Conservation (phyloP, 2,113 vertebrate species). For the Gopherus evgoodei region DNA sequence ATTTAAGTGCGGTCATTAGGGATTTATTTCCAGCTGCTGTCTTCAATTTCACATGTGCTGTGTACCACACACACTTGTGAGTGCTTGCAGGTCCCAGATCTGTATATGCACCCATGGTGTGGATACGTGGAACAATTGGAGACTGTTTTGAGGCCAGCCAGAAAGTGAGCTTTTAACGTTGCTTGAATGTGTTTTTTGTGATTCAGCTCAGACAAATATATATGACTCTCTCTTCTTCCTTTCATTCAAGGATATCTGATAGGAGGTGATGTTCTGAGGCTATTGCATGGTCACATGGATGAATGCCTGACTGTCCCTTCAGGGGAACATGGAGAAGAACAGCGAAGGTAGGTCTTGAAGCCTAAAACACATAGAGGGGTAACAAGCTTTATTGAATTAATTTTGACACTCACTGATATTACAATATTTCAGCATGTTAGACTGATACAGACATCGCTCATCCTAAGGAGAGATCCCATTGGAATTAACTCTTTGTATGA, state of each 20-base stretch:
- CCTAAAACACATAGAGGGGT: background rate
- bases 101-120: accelerated
- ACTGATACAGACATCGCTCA: background rate
- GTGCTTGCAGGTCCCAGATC: background rate
- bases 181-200: background rate
- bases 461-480: background rate
- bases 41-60: background rate
- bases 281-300: slow-evolving; percentile 97
- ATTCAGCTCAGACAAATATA: background rate
- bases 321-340: slow-evolving; percentile 93
- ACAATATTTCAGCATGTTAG: background rate
- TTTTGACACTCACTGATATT: background rate
- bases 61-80: background rate
- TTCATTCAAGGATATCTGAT: slow-evolving; percentile 90
- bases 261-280: slow-evolving; percentile 93
- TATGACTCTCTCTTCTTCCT: background rate
- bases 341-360: slow-evolving; percentile 85
- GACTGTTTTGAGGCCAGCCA: background rate
- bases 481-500: background rate
- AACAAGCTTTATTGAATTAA: background rate
- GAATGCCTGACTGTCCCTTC: slow-evolving; percentile 97
- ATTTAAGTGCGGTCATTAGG: background rate
- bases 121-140: background rate
- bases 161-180: background rate
- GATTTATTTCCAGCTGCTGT: background rate